Evolutionary conservation across 2,888 invertebrate genomes (phyloP).

Genomic region (Andrena hattorfiana): DNA sequence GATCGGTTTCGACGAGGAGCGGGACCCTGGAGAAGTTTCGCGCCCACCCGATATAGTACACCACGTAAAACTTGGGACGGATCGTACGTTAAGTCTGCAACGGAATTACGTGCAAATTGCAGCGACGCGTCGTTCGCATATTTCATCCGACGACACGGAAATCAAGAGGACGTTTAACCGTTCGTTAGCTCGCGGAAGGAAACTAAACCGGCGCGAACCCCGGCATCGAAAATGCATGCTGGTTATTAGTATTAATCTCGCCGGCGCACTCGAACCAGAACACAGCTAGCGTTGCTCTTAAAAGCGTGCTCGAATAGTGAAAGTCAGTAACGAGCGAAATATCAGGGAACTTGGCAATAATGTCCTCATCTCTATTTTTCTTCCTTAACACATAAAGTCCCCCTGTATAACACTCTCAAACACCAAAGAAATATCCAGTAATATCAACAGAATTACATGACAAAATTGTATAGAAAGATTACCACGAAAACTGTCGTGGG

Average conservation of each 20-base stretch:
- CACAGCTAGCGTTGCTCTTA: background rate
- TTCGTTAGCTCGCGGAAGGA: conserved; percentile 35
- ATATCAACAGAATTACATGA: background rate
- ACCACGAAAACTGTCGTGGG: background rate
- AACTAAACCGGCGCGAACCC: conserved; percentile 38
- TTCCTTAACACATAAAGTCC: too few relatives aligned
- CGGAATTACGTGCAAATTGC: conserved; percentile 35
- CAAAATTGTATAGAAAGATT: background rate
- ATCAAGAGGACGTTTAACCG: conserved; percentile 41
- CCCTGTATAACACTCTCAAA: background rate
- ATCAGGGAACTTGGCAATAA: too few relatives aligned
- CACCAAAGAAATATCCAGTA: background rate
- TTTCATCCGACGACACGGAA: conserved; percentile 41
- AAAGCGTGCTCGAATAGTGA: background rate
- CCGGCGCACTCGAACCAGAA: conserved; percentile 2
- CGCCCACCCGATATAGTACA: background rate
- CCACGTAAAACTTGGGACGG: background rate
- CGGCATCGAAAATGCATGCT: conserved; percentile 21
- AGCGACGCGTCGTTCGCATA: conserved; percentile 25
- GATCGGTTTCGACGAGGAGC: background rate
- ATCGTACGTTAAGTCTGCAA: conserved; percentile 7
- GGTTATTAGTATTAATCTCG: conserved; percentile 13
- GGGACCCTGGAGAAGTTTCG: background rate
- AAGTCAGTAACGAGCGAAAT: too few relatives aligned
- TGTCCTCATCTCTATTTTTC: too few relatives aligned